Conservation (phyloP, 2,888 invertebrate species). For the Microctonus hyperodae region DNA sequence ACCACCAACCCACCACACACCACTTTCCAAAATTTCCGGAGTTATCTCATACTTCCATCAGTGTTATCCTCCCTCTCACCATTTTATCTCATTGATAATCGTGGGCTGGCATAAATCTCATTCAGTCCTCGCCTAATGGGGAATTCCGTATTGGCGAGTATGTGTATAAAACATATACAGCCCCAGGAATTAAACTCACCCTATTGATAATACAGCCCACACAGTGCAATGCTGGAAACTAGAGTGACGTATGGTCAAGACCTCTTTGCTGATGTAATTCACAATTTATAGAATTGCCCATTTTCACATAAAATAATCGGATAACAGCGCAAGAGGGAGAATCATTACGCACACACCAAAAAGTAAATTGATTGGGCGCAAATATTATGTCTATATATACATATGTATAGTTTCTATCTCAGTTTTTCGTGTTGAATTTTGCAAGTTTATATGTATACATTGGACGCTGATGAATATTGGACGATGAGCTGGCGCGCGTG, state of each 20-base stretch:
- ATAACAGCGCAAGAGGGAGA: too few relatives aligned
- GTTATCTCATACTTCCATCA: conserved; percentile 22
- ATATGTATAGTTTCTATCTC: background rate
- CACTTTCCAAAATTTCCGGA: conserved; percentile 16
- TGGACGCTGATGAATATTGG: conserved; percentile 16
- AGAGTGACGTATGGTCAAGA: conserved; percentile 29
- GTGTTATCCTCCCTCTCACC: conserved; percentile 7
- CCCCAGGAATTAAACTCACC: conserved; percentile 29
- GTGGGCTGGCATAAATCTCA: conserved; percentile 49
- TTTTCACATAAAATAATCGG: conserved; percentile 7
- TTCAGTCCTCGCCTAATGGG: conserved; percentile 48
- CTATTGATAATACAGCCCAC: conserved; percentile 7
- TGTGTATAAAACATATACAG: conserved; percentile 13
- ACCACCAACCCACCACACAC: conserved; percentile 1
- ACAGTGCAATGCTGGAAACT: conserved; percentile 16
- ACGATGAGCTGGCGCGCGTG: background rate
- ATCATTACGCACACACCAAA: background rate
- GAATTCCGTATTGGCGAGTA: conserved; percentile 5
- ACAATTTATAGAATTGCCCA: conserved; percentile 30
- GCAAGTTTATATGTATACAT: too few relatives aligned
- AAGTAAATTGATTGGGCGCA: conserved; percentile 15
- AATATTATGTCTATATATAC: background rate
- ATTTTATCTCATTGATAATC: conserved; percentile 52
- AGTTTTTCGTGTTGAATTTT: too few relatives aligned
- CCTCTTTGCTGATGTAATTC: conserved; percentile 24